These are phyloP conservation scores for Intellagama lesueurii DNA, from an alignment of 2,797 vertebrate genomes.

Conservation along the genomic window DNA sequence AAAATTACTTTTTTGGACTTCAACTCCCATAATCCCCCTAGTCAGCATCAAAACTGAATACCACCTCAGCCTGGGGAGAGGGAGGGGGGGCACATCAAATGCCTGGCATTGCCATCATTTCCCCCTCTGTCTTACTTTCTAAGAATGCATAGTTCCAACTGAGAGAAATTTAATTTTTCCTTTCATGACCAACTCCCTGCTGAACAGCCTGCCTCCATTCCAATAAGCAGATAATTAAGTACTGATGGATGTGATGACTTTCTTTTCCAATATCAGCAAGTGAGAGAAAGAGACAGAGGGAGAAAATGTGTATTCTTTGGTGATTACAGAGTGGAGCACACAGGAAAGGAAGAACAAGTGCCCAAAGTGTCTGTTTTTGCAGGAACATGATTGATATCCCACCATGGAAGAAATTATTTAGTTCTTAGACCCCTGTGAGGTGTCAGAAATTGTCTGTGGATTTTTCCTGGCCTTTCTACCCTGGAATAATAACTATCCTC, in stretches of 20 bases:
- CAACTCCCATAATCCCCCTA: too few species aligned
- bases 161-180: conserved; percentile 34
- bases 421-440: conserved; percentile 26
- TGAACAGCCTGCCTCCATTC: conserved; percentile 21
- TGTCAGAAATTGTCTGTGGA: conserved; percentile 18
- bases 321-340: conserved; percentile 42
- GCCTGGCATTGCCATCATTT: neutral
- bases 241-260: neutral
- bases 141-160: conserved; percentile 17
- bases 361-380: conserved; percentile 24
- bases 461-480: conserved; percentile 27
- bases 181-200: neutral
- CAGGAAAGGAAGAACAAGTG: neutral
- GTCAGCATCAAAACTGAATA: neutral
- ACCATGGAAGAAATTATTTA: conserved; percentile 29
- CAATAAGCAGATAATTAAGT: conserved; percentile 16
- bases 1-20: too few species aligned
- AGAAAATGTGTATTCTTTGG: neutral
- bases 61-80: conserved; percentile 37
- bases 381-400: conserved; percentile 38
- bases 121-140: neutral
- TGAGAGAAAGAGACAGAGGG: neutral
- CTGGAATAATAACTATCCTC: conserved; percentile 19
- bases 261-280: conserved; percentile 26
- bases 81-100: neutral